These are phyloP conservation scores for Silvanus unidentatus DNA, from an alignment of 2,888 invertebrate genomes.

Conservation along the genomic window DNA sequence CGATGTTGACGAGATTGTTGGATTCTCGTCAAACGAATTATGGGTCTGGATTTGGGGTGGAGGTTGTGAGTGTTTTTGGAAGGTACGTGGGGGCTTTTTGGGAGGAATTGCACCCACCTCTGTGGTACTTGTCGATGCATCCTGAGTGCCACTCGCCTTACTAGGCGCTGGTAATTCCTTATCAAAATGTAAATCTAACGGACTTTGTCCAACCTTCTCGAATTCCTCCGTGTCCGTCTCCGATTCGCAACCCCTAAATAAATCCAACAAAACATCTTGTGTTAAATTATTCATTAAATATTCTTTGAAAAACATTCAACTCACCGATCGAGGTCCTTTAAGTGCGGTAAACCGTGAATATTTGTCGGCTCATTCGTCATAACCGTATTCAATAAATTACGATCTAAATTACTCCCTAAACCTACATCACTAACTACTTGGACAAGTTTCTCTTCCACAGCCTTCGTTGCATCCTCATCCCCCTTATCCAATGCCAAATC, in stretches of 20 bases:
- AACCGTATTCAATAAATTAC: conserved; percentile 40
- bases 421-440: conserved; percentile 42
- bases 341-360: conserved; percentile 36
- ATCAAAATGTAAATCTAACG: conserved; percentile 45
- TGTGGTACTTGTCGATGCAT: conserved; percentile 51
- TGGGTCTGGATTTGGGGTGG: conserved; percentile 16
- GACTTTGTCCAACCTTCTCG: conserved; percentile 67
- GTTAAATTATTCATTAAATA: too few relatives aligned
- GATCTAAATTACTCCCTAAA: conserved; percentile 41
- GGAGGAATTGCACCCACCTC: conserved; percentile 53
- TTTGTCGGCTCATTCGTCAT: conserved; percentile 37
- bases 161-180: conserved; percentile 46
- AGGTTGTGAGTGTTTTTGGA: conserved; percentile 31
- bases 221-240: conserved; percentile 79
- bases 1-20: conserved; percentile 11
- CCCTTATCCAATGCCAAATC: conserved; percentile 24
- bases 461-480: conserved; percentile 27
- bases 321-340: conserved; percentile 44
- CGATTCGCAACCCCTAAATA: conserved; percentile 75
- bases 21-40: too few relatives aligned
- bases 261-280: too few relatives aligned
- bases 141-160: conserved; percentile 45
- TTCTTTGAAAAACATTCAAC: not conserved
- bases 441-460: conserved; percentile 40
- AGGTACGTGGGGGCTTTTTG: conserved; percentile 46